Conservation (phyloP, 2,113 vertebrate species). For the Sminthopsis crassicaudata region DNA sequence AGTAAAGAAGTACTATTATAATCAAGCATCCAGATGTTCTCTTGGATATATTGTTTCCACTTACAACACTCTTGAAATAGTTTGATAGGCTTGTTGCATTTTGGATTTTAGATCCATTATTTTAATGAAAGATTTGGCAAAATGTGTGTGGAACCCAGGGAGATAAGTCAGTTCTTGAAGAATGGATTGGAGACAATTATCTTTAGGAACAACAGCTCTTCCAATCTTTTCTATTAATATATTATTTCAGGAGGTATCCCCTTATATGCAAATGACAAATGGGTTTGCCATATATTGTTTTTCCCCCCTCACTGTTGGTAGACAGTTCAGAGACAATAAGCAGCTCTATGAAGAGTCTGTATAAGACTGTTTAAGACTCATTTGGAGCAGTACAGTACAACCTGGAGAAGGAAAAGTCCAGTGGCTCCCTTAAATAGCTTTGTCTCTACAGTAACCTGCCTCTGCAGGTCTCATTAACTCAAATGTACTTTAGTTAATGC, state of each 20-base stretch:
- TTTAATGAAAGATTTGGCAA: neutral
- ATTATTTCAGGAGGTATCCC: neutral
- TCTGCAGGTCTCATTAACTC: neutral
- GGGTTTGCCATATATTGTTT: neutral
- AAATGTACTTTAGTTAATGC: neutral
- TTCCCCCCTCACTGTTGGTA: neutral
- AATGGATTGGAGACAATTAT: neutral
- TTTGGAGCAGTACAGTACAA: neutral
- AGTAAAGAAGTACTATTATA: neutral
- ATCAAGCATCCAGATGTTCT: neutral
- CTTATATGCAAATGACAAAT: neutral
- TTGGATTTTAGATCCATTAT: neutral
- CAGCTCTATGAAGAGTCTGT: neutral
- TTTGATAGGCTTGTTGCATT: neutral
- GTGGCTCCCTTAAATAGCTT: neutral
- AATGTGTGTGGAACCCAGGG: neutral
- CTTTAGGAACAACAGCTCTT: neutral
- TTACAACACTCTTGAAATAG: neutral
- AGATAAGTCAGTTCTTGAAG: neutral
- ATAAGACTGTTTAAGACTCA: neutral
- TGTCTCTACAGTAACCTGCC: neutral
- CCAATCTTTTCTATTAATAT: neutral
- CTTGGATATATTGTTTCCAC: neutral
- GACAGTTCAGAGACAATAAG: neutral
- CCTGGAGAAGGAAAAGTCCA: neutral